Evolutionary conservation across 2,113 vertebrate species (phyloP), one percentile per base, ranked within the genome.

Genomic region (Oryzias celebensis): DNA sequence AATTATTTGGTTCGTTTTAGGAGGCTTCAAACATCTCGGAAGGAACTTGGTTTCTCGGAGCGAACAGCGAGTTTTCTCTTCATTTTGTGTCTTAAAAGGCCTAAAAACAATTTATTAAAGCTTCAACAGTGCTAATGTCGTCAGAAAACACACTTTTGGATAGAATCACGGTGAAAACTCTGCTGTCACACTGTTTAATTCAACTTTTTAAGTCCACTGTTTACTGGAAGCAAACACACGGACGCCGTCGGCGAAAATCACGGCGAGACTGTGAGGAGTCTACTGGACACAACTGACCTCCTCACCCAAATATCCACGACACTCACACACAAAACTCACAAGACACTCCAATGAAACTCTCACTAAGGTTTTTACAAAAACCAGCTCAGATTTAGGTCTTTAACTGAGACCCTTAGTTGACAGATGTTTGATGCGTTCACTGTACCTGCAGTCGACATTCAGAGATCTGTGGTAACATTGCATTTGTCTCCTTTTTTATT

Each of bases 141-240:
- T 31, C 43, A 70, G 58, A 17, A 20, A 24, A 70, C 52, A 70
- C 67, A 10, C 1, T 17, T 14, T 23, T 41, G 46, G 45, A 56
- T 36, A 49, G 16, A 60, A 23, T 17, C 8, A 18, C 16, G 17
- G 47, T 7, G 41, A 51, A 59, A 53, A 4, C 31, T 26, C 7
- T 18, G 18, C 16, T 4, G 20, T 50, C 14, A 7, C 6, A 20
- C 15, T 36, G 52, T 0, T 24, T 42, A 3, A 41, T 22, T 52
- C 6, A 6, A 23, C 14, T 31, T 5, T 44, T 0, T 36, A 14
- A 3, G 36, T 4, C 46, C 14, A 24, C 3, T 20, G 16, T 58
- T 52, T 22, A 4, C 17, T 31, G 55, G 31, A 5, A 57, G 54
- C 58, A 67, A 67, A 67, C 64, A 67, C 64, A 67, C 23, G 47